A percentile compares a stretch with the other conserved stretches of the same genome.
Evolutionary conservation across 2,113 vertebrate genomes (phyloP).

Genomic region (Anthoscopus minutus): DNA sequence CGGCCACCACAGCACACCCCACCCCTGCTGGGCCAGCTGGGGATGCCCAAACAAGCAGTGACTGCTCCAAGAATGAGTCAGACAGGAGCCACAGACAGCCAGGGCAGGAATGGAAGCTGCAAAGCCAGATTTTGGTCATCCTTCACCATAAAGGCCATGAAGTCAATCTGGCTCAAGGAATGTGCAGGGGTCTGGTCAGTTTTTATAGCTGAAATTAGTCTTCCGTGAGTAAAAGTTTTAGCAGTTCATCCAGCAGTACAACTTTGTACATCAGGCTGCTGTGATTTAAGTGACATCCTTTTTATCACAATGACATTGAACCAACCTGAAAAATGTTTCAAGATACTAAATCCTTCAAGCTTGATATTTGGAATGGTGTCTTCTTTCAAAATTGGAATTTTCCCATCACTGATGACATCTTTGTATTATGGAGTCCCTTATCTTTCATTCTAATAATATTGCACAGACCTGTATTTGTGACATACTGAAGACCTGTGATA

Average conservation of each 20-base stretch:
- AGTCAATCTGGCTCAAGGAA: not conserved
- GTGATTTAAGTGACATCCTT: constrained; percentile 44
- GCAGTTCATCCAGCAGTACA: not conserved
- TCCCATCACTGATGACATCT: constrained; percentile 33
- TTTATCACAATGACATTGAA: constrained; percentile 45
- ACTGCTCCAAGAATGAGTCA: not conserved
- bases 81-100: not conserved
- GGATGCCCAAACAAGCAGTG: not conserved
- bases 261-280: constrained; percentile 10
- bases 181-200: not conserved
- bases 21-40: not conserved
- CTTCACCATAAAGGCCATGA: not conserved
- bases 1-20: not conserved
- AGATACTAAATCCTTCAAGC: constrained; percentile 52
- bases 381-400: constrained; percentile 47
- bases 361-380: constrained; percentile 44
- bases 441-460: constrained; percentile 40
- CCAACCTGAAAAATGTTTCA: constrained; percentile 52
- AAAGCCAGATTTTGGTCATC: not conserved
- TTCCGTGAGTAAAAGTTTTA: not conserved
- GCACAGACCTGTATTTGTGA: constrained; percentile 22
- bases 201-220: not conserved
- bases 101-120: not conserved
- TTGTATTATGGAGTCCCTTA: constrained; percentile 35
- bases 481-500: constrained; percentile 21